Evolutionary conservation across 2,797 vertebrate species (phyloP).

Genomic region (Holocentrus rufus): DNA sequence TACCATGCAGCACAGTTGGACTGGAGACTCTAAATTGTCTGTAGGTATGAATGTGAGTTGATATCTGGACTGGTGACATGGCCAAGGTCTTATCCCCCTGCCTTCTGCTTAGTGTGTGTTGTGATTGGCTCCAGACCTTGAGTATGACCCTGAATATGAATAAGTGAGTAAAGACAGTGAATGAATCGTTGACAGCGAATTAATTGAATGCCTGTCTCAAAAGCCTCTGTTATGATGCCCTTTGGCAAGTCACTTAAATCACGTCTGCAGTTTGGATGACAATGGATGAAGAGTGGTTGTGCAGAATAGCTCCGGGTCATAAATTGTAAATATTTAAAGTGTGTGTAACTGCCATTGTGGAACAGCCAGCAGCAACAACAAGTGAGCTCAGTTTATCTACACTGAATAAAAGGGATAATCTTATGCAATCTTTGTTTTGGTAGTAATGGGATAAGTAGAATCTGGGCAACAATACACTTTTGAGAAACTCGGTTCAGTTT

Average conservation of each 20-base stretch:
- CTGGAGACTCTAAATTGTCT: too few relatives aligned
- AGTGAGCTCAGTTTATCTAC: neutral
- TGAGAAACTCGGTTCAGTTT: neutral
- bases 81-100: neutral
- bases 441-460: neutral
- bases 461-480: constrained; percentile 4
- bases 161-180: neutral
- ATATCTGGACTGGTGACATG: neutral
- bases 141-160: neutral
- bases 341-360: neutral
- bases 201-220: neutral
- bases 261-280: neutral
- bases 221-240: neutral
- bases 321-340: too few relatives aligned
- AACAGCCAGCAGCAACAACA: neutral
- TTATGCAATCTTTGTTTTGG: constrained; percentile 2
- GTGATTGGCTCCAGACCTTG: neutral
- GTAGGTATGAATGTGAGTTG: neutral
- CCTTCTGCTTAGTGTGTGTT: neutral
- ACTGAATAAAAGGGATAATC: neutral
- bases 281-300: constrained; percentile 3
- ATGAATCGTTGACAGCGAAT: neutral
- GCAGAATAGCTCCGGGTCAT: neutral
- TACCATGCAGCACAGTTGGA: too few relatives aligned
- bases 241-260: constrained; percentile 18